phyloP scores from a whole-genome alignment of 23 tunicate species.

The Halocynthia aurantium region DNA sequence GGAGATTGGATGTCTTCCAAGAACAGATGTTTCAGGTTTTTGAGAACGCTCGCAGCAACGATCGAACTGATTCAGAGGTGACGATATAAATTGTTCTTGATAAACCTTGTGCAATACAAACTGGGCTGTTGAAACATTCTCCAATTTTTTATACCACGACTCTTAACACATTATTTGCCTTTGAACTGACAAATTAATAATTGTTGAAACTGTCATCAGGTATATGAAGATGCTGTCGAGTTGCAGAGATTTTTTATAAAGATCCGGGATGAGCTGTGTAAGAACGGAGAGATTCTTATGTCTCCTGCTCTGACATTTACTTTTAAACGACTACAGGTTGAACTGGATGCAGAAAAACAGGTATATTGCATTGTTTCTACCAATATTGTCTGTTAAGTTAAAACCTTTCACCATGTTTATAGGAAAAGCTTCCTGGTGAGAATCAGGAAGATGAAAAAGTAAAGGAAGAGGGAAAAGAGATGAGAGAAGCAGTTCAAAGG shows the following conservation, averaged over 20 bases:
- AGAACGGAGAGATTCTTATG: conserved; percentile 69
- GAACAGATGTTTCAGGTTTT: conserved; percentile 76
- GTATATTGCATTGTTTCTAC: conserved; percentile 5
- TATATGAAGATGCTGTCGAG: conserved; percentile 86
- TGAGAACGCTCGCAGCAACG: conserved; percentile 43
- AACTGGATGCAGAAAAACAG: conserved; percentile 62
- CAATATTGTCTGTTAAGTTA: background rate
- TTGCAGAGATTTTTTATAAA: conserved; percentile 81
- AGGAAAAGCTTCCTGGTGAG: conserved; percentile 75
- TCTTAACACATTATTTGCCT: background rate
- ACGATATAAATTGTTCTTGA: too few species aligned
- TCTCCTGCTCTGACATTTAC: conserved; percentile 80
- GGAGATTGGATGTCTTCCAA: conserved; percentile 93
- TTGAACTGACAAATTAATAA: background rate
- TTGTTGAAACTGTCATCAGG: conserved; percentile 8
- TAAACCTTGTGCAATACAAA: too few species aligned
- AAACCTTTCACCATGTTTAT: background rate
- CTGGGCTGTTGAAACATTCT: too few species aligned
- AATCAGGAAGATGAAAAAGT: conserved; percentile 47
- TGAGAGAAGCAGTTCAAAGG: conserved; percentile 39
- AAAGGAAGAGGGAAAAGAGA: conserved; percentile 49
- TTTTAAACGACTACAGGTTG: conserved; percentile 41
- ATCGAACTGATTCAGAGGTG: conserved; percentile 75
- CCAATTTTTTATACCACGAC: background rate
- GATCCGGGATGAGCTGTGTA: conserved; percentile 83